phyloP scores from a whole-genome alignment of 1,140 invertebrate species.

The Mamestra configurata region DNA sequence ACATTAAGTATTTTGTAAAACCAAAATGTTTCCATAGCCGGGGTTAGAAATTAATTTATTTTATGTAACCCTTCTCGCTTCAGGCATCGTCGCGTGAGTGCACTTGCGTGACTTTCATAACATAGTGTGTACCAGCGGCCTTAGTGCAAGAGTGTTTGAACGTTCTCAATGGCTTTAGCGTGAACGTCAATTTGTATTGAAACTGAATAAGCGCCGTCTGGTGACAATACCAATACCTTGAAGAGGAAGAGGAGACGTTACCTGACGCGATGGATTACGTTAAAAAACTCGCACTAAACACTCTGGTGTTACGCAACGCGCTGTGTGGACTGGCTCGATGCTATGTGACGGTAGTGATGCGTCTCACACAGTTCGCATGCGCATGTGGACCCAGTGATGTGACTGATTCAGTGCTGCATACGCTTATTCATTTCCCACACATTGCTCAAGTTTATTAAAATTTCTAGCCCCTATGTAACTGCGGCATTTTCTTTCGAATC shows the following conservation, averaged over 20 bases:
- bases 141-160: no score
- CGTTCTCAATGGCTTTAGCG: no score
- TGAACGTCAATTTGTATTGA: no score
- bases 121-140: background rate
- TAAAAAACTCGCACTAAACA: no score
- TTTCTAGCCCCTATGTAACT: conserved; percentile 39
- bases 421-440: conserved; percentile 1
- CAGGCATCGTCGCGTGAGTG: background rate
- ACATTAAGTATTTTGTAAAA: conserved; percentile 42
- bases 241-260: no score
- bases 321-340: no score
- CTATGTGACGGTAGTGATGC: background rate
- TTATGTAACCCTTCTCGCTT: background rate
- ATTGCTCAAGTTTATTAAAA: conserved; percentile 46
- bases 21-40: conserved; percentile 44
- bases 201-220: no score
- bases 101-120: background rate
- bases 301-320: no score
- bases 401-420: conserved; percentile 19
- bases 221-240: no score
- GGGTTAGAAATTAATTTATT: conserved; percentile 40
- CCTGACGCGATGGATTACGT: no score
- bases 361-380: background rate
- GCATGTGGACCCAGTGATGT: background rate
- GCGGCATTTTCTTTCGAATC: conserved; percentile 33